A percentile compares a stretch with the other conserved stretches of the same genome.
phyloP scores from a whole-genome alignment of 1,140 invertebrate species.

The Sitodiplosis mosellana region DNA sequence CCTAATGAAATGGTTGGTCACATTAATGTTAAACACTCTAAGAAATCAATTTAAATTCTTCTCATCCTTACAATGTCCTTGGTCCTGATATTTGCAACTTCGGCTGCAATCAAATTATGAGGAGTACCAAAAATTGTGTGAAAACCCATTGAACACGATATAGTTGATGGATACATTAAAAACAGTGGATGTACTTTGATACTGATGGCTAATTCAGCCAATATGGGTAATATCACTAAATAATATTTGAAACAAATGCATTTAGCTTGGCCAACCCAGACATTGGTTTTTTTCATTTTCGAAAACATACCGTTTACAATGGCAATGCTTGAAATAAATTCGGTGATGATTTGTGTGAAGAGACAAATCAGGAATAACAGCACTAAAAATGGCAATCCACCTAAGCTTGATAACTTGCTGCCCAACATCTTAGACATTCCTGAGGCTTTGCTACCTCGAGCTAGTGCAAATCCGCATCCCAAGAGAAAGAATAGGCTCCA shows the following conservation, averaged over 20 bases:
- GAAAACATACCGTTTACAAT: slow-evolving; percentile 27
- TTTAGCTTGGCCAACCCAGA: background rate
- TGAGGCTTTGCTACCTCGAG: slow-evolving; percentile 6
- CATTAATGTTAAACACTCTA: background rate
- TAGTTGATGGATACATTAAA: slow-evolving; percentile 60
- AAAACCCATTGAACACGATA: slow-evolving; percentile 52
- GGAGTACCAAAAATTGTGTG: slow-evolving; percentile 59
- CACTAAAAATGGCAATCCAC: slow-evolving; percentile 15
- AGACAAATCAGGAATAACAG: slow-evolving; percentile 27
- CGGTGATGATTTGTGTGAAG: slow-evolving; percentile 34
- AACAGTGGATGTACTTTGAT: slow-evolving; percentile 56
- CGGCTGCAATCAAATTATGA: slow-evolving; percentile 79
- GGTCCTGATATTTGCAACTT: slow-evolving; percentile 47
- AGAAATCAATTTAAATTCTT: background rate
- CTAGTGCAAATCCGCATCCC: slow-evolving; percentile 10
- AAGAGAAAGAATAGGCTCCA: slow-evolving; percentile 48
- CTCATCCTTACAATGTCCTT: slow-evolving; percentile 48
- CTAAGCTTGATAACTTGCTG: slow-evolving; percentile 30
- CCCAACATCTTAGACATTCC: slow-evolving; percentile 7
- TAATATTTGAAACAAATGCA: background rate
- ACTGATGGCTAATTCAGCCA: slow-evolving; percentile 25
- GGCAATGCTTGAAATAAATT: slow-evolving; percentile 44
- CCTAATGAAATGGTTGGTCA: slow-evolving; percentile 14
- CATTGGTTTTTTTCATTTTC: background rate
- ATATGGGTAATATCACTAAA: slow-evolving; percentile 18